Base-by-base conservation (phyloP, 1,140 invertebrate genomes). In the Drosophila biarmipes region DNA sequence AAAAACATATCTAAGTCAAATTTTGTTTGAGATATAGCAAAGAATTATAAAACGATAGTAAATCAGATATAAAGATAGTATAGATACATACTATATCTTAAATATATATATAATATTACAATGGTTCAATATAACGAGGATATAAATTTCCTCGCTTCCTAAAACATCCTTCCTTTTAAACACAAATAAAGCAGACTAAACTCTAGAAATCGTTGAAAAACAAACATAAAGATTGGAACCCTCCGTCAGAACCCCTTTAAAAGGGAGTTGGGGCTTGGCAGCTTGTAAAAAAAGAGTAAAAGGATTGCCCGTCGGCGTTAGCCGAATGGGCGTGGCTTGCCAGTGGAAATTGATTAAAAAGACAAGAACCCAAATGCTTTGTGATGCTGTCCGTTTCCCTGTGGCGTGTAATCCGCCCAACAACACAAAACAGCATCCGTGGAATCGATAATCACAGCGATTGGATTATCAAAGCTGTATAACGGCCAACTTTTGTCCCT, bases 271-370 rank as follows among this genome's bases (percentile, higher is more conserved):
- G 21, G 59, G 49, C 17, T 35, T 34, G 37, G 35, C 11, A 35
- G 64, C 21, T 35, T 66, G 59, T 43, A 35, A 31, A 62, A 69
- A 72, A 80, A 42, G 59, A 48, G 73, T 64, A 67, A 81, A 81
- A 56, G 61, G 64, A 56, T 66, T 81, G 73, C 40, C 78, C 42
- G 17, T 4, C 21, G 48, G 73, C 78, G 55, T 35, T 58, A 64
- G 52, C 48, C 55, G 55, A 53, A 62, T 51, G 71, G 68, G 35
- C 42, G 46, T 51, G 68, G 35, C 42, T 34, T 51, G 55, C 58
- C 55, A 72, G 51, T 74, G 64, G 46, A 86, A 86, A 86, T 86
- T 86, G 78, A 86, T 86, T 87, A 86, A 89, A 89, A 86, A 75
- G 52, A 56, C 52, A 74, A 58, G 63, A 58, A 69, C 51, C 45